phyloP scores from a whole-genome alignment of 2,797 vertebrate genomes.

The Sorex maritimensis region DNA sequence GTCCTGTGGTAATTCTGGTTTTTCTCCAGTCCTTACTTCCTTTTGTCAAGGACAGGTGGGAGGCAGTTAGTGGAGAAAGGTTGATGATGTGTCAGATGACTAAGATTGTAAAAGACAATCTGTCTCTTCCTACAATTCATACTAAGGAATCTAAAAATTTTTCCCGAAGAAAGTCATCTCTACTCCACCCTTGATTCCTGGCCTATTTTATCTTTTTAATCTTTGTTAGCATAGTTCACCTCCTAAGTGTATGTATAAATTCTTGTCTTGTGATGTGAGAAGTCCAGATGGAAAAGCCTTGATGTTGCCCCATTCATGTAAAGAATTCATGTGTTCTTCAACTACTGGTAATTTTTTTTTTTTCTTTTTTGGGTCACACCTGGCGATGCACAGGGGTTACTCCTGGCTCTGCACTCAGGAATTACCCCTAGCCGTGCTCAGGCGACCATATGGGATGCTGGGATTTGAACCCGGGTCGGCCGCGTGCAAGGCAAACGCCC shows the following conservation, averaged over 20 bases:
- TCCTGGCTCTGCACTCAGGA: no score
- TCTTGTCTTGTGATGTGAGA: background rate
- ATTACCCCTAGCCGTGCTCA: no score
- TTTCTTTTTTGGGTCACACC: no score
- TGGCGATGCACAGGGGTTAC: no score
- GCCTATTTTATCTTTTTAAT: conserved; percentile 71
- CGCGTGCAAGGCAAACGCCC: no score
- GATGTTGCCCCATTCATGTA: background rate
- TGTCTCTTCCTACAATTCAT: conserved; percentile 69
- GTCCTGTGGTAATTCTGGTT: conserved; percentile 61
- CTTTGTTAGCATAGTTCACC: conserved; percentile 36
- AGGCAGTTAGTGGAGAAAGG: conserved; percentile 62
- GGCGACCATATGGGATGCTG: no score
- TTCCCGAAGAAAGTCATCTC: conserved; percentile 65
- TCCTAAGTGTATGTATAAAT: background rate
- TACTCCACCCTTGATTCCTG: conserved; percentile 53
- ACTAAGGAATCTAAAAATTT: conserved; percentile 68
- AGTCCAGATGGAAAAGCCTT: conserved; percentile 3
- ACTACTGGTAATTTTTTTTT: background rate
- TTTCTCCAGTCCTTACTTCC: conserved; percentile 61
- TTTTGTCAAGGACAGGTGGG: conserved; percentile 71
- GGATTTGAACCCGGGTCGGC: no score
- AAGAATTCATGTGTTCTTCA: background rate
- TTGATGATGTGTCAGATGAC: conserved; percentile 67
- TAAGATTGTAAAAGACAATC: conserved; percentile 68